Evolutionary conservation across 2,113 vertebrate genomes (phyloP), one percentile per base, ranked within the genome.

Genomic region (Otolemur garnettii): DNA sequence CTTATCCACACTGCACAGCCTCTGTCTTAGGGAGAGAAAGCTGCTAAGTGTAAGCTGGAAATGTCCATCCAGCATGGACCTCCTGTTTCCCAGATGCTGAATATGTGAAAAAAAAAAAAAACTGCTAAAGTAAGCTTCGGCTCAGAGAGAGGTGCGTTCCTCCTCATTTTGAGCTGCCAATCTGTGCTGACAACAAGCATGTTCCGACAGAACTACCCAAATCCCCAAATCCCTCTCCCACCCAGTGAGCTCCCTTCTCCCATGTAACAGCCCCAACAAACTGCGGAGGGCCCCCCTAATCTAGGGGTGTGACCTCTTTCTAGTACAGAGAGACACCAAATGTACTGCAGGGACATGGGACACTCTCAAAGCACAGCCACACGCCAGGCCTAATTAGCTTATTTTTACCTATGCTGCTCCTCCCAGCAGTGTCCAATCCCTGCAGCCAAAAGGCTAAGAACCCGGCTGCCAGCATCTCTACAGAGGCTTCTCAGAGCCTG

Each of bases 361-460:
- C 59, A 53, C 90, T 95, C 87, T 95, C 83, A 75, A 77, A 94
- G 88, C 64, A 53, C 35, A 79, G 85, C 72, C 72, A 33, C 77
- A 71, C 0, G 30, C 94, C 92, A 72, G 85, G 78, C 62, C 92
- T 93, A 93, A 95, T 96, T 93, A 97, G 87, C 62, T 96, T 88
- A 85, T 81, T 96, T 96, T 95, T 97, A 91, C 96, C 91, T 93
- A 68, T 0, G 17, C 87, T 30, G 80, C 87, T 95, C 88, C 94
- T 93, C 93, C 91, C 94, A 95, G 94, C 94, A 95, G 86, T 72
- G 84, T 86, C 57, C 83, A 68, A 85, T 95, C 82, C 87, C 96
- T 82, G 57, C 90, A 94, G 96, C 97, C 96, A 91, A 93, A 72
- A 91, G 94, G 94, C 96, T 95, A 57, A 42, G 88, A 88, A 92